Evolutionary conservation across 2,888 invertebrate species (phyloP), one percentile per base, ranked within the genome.

Genomic region (Serrognathus titanus): DNA sequence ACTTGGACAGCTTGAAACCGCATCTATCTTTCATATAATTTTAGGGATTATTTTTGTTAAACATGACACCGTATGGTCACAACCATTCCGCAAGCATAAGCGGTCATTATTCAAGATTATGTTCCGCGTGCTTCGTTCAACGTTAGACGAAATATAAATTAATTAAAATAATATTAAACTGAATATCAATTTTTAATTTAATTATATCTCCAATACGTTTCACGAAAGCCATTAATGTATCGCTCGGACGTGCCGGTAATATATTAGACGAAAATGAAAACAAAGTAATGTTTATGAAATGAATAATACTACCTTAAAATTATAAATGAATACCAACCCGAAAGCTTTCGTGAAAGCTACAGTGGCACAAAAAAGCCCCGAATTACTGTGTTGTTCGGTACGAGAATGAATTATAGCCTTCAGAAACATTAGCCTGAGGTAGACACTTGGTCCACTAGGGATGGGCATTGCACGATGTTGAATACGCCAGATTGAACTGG

Each of bases 351-450:
- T 61, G 62, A 66, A 65, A 63, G 66, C 64, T 61, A 66, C 66
- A 64, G 63, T 66, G 61, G 67, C 66, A 65, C 65, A 69, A 69
- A 69, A 70, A 68, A 66, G 64, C 61, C 63, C 63, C 57, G 68
- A 68, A 70, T 70, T 70, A 67, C 66, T 60, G 63, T 64, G 60
- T 60, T 70, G 65, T 70, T 69, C 66, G 69, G 69, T 68, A 66
- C 66, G 64, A 68, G 67, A 69, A 70, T 75, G 74, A 76, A 65
- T 73, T 74, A 76, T 74, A 62, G 73, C 75, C 71, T 72, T 75
- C 75, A 75, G 72, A 72, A 75, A 75, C 76, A 76, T 73, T 74
- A 70, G 72, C 71, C 55, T 51, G 51, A 51, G 51, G 55, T 55
- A 51, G 55, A 55, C 55, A 55, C 55, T 55, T 51, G 16, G 51